These are phyloP conservation scores for Leptinotarsa juncta DNA, from an alignment of 2,888 invertebrate genomes.

Conservation along the genomic window DNA sequence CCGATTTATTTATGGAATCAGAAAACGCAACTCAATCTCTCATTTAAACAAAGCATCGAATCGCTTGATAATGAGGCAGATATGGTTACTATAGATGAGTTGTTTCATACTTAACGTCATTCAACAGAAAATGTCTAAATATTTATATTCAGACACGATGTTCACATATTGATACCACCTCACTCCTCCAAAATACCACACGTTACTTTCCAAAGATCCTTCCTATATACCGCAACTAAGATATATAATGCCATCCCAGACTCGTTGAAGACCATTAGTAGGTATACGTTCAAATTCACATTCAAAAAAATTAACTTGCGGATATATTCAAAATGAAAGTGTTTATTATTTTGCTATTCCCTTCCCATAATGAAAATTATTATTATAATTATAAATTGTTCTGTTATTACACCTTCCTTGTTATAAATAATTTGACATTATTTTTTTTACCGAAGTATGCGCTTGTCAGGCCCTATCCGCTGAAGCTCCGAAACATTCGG, in stretches of 20 bases:
- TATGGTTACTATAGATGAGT: neutral
- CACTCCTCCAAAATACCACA: neutral
- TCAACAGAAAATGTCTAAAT: neutral
- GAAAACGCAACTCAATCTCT: neutral
- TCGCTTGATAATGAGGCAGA: neutral
- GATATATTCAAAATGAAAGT: neutral
- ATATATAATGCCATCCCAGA: neutral
- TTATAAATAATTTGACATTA: too few species aligned
- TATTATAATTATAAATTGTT: too few species aligned
- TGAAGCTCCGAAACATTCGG: too few species aligned
- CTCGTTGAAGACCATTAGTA: neutral
- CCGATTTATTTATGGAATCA: neutral
- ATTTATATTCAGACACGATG: neutral
- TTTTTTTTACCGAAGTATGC: too few species aligned
- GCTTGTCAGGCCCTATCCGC: too few species aligned
- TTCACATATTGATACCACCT: neutral
- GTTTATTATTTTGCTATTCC: neutral
- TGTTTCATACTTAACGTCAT: neutral
- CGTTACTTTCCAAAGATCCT: neutral
- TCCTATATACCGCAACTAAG: neutral
- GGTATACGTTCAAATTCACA: neutral
- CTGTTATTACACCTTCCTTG: too few species aligned
- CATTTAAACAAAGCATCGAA: neutral
- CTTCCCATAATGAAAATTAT: too few species aligned
- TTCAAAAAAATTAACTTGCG: neutral